Conservation (phyloP, 1,140 invertebrate genomes). For the Heliconius nattereri region DNA sequence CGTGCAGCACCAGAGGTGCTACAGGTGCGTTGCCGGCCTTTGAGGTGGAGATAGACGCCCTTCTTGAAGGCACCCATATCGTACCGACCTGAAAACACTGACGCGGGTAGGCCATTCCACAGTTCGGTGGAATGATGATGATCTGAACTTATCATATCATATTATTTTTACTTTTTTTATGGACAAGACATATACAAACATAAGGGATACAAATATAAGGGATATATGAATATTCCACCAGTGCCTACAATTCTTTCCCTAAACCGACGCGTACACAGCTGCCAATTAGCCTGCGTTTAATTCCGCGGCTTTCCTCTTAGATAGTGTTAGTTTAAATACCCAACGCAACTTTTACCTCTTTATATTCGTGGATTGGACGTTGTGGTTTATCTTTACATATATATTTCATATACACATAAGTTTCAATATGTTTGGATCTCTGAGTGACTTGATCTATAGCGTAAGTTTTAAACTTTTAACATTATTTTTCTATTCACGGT, state of each 20-base stretch:
- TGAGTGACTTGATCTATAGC: not conserved
- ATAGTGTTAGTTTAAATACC: constrained; percentile 59
- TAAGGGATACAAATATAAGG: too few relatives aligned
- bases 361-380: constrained; percentile 24
- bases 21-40: too few relatives aligned
- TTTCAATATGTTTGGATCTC: not conserved
- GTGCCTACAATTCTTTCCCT: constrained; percentile 23
- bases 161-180: too few relatives aligned
- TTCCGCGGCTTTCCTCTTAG: constrained; percentile 70
- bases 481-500: not conserved
- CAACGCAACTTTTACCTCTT: not conserved
- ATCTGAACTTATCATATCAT: too few relatives aligned
- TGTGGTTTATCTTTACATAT: constrained; percentile 2
- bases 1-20: too few relatives aligned
- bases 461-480: not conserved
- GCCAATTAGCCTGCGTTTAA: constrained; percentile 55
- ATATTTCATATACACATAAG: not conserved
- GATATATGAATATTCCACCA: not conserved
- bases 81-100: too few relatives aligned
- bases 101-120: too few relatives aligned
- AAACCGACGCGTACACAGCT: constrained; percentile 27
- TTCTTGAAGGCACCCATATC: too few relatives aligned
- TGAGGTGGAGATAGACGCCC: too few relatives aligned
- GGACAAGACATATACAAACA: too few relatives aligned
- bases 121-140: too few relatives aligned